Evolutionary conservation across 2,113 vertebrate species (phyloP), one percentile per base, ranked within the genome.

Genomic region (Reinhardtius hippoglossoides): DNA sequence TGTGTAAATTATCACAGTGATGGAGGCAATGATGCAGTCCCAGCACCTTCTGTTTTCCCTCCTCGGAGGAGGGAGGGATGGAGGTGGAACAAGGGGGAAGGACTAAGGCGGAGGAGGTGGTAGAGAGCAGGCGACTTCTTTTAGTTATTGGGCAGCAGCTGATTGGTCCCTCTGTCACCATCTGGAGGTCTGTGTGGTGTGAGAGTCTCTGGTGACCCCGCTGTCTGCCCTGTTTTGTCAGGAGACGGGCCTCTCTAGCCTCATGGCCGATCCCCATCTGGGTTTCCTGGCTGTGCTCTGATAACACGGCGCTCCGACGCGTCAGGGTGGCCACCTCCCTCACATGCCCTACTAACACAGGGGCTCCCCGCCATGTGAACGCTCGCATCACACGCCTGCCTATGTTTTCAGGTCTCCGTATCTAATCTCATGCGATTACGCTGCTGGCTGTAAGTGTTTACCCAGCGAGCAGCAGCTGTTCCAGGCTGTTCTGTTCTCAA

Each of bases 1-100:
- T 99, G 98, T 98, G 97, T 99, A 98, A 99, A 99, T 99, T 99
- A 99, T 97, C 96, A 95, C 95, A 95, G 95, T 98, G 97, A 98
- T 98, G 97, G 97, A 97, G 97, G 96, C 98, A 99, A 99, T 99
- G 97, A 99, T 98, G 97, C 97, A 98, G 96, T 97, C 95, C 95
- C 93, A 95, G 95, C 96, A 97, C 98, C 98, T 98, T 99, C 98
- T 99, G 98, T 97, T 98, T 97, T 95, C 94, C 87, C 87, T 92
- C 85, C 85, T 77, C 79, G 87, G 89, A 84, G 86, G 89, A 92
- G 86, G 88, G 87, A 87, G 90, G 85, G 87, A 81, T 48, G 77
- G 88, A 85, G 84, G 82, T 88, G 86, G 86, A 74, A 82, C 68
- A 35, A 52, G 72, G 66, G 81, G 84, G 80, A 70, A 63, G 73